A percentile compares a stretch with the other conserved stretches of the same genome.
Conservation (phyloP, 23 tunicate genomes). For the Styela clava region DNA sequence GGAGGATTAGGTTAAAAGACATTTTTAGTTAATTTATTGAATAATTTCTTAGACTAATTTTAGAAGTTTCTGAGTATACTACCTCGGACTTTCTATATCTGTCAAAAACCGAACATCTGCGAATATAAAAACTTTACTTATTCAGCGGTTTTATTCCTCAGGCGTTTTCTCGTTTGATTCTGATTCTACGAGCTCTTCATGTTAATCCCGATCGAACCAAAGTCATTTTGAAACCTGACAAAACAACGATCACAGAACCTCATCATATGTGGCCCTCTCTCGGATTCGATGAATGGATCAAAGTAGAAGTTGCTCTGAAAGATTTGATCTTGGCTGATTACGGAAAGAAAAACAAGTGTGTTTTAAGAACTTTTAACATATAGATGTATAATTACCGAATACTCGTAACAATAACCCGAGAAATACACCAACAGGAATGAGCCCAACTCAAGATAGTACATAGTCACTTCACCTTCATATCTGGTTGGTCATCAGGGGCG, state of each 20-base stretch:
- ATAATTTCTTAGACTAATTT: too few species aligned
- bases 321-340: slow-evolving; percentile 99
- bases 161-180: slow-evolving; percentile 99
- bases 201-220: slow-evolving; percentile 99
- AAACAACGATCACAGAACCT: slow-evolving; percentile 96
- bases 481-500: too few species aligned
- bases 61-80: too few species aligned
- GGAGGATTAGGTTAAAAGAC: too few species aligned
- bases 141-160: too few species aligned
- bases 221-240: slow-evolving; percentile 98
- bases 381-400: background rate
- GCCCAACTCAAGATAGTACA: too few species aligned
- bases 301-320: slow-evolving; percentile 98
- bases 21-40: too few species aligned
- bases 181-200: slow-evolving; percentile 97
- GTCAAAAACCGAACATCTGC: too few species aligned
- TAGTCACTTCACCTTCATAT: too few species aligned
- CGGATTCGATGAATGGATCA: slow-evolving; percentile 98
- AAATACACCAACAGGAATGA: background rate
- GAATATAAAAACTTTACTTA: too few species aligned
- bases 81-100: too few species aligned
- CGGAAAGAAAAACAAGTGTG: slow-evolving; percentile 99
- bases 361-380: slow-evolving; percentile 1
- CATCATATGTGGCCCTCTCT: slow-evolving; percentile 99
- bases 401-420: background rate